Percentiles rank a stretch among this genome's conserved stretches.
These are phyloP conservation scores for Amniataba percoides DNA, from an alignment of 2,797 vertebrate genomes.

Conservation along the genomic window DNA sequence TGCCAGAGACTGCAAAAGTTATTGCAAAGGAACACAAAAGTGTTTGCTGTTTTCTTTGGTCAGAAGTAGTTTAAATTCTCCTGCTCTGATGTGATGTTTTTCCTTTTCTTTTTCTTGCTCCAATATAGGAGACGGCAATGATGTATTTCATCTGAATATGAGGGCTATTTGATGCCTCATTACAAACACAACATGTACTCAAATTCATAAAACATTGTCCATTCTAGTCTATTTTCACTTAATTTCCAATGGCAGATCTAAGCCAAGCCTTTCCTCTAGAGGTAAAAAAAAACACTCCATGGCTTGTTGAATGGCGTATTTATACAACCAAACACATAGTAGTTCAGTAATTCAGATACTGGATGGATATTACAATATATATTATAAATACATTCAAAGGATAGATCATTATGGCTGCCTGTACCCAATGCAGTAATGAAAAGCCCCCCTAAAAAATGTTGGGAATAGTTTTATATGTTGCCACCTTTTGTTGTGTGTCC, in stretches of 20 bases:
- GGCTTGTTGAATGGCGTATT: constrained; percentile 45
- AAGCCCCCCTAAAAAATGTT: constrained; percentile 24
- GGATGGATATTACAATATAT: constrained; percentile 45
- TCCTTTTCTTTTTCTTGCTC: background rate
- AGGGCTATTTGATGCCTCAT: constrained; percentile 46
- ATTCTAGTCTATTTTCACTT: constrained; percentile 64
- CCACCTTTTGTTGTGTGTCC: background rate
- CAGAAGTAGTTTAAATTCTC: background rate
- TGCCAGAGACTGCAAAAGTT: background rate
- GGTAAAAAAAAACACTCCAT: constrained; percentile 59
- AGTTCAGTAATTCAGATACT: constrained; percentile 15
- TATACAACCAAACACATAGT: constrained; percentile 50
- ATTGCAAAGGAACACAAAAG: background rate
- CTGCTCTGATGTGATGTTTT: constrained; percentile 18
- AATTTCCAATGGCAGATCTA: constrained; percentile 54
- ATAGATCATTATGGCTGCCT: constrained; percentile 13
- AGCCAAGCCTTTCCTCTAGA: constrained; percentile 34
- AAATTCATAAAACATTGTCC: constrained; percentile 58
- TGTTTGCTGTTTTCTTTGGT: constrained; percentile 7
- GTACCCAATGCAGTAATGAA: constrained; percentile 33
- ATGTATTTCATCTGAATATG: constrained; percentile 51
- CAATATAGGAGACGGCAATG: constrained; percentile 5
- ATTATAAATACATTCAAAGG: constrained; percentile 47
- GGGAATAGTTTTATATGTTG: constrained; percentile 23
- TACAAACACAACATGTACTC: constrained; percentile 51